A percentile compares a stretch with the other conserved stretches of the same genome.
phyloP scores from a whole-genome alignment of 2,888 invertebrate genomes.

The Gonocerus acuteangulatus region DNA sequence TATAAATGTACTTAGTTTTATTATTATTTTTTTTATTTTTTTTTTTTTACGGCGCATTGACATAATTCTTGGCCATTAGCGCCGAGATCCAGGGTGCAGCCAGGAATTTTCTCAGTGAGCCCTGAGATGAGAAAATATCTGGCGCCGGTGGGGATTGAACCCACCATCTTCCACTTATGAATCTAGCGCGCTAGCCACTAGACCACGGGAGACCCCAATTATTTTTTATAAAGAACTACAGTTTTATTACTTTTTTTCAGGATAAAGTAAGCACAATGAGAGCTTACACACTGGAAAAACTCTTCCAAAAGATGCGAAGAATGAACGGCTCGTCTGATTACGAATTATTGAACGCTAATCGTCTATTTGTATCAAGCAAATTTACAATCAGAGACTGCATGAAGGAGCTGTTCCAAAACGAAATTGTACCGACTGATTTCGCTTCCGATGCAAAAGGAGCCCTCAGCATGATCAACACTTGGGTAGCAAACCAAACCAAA shows the following conservation, averaged over 20 bases:
- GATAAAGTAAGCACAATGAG: constrained; percentile 65
- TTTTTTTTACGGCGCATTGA: no score
- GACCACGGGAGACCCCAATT: no score
- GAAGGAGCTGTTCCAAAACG: constrained; percentile 51
- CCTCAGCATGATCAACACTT: constrained; percentile 60
- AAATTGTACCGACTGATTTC: constrained; percentile 51
- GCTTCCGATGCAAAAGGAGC: constrained; percentile 51
- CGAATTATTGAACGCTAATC: constrained; percentile 69
- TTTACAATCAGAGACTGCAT: constrained; percentile 60
- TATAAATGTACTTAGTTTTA: no score
- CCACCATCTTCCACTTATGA: no score
- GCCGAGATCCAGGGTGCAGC: no score
- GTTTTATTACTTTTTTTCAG: constrained; percentile 43
- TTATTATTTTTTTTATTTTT: no score
- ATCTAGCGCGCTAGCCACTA: no score
- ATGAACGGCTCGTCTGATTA: constrained; percentile 52
- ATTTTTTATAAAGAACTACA: no score
- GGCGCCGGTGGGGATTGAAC: no score
- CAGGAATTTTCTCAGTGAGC: no score
- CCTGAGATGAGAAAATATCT: no score
- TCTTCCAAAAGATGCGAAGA: constrained; percentile 49
- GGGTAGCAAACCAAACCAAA: constrained; percentile 68
- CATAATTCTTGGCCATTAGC: no score
- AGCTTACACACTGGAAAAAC: constrained; percentile 65
- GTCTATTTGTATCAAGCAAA: constrained; percentile 59